Conservation (phyloP, 2,113 vertebrate species). For the Labeo catla region DNA sequence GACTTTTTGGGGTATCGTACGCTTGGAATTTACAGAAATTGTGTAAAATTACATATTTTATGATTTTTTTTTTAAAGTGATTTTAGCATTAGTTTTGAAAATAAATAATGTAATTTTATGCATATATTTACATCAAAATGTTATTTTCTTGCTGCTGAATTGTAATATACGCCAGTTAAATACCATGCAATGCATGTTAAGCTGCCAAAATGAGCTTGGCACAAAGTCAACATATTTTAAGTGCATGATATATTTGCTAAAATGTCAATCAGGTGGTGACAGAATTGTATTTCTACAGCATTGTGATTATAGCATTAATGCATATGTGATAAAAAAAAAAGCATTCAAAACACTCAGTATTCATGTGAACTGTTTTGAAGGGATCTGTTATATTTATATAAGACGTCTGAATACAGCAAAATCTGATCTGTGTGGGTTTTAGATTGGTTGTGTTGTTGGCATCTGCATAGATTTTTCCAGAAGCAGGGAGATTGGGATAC, state of each 20-base stretch:
- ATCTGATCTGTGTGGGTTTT: neutral
- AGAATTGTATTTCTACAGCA: neutral
- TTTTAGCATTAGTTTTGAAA: neutral
- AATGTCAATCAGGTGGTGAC: neutral
- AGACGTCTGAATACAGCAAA: neutral
- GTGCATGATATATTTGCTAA: neutral
- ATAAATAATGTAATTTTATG: neutral
- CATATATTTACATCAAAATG: neutral
- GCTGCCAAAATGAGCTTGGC: neutral
- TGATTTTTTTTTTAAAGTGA: neutral
- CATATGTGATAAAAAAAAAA: neutral
- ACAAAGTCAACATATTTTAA: neutral
- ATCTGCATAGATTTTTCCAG: slow-evolving; percentile 41
- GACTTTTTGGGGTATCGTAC: neutral
- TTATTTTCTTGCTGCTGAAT: neutral
- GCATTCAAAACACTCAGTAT: neutral
- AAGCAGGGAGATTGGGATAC: slow-evolving; percentile 21
- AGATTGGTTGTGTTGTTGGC: slow-evolving; percentile 7
- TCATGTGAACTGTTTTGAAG: neutral
- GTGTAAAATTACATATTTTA: neutral
- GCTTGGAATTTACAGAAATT: neutral
- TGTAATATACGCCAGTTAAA: neutral
- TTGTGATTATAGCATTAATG: neutral
- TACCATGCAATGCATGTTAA: neutral
- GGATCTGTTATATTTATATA: neutral